Evolutionary conservation across 2,888 invertebrate genomes (phyloP).

Genomic region (Stegana nigrithorax): DNA sequence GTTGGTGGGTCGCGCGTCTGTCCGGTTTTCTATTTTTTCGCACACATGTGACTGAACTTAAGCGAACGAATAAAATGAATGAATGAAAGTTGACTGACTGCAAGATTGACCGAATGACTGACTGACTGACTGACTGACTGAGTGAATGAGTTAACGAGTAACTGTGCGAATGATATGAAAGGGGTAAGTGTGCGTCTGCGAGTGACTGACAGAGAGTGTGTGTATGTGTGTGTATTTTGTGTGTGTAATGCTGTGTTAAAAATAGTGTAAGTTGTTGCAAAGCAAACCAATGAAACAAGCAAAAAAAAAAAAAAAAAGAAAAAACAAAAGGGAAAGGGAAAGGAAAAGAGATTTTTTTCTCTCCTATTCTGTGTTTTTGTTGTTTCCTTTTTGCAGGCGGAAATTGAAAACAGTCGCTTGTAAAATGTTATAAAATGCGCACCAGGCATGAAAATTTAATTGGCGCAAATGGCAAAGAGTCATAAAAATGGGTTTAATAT

Average conservation of each 20-base stretch:
- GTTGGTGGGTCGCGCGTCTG: too few relatives aligned
- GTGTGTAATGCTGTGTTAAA: conserved; percentile 43
- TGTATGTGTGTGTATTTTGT: conserved; percentile 16
- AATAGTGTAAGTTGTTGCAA: conserved; percentile 43
- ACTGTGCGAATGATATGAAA: conserved; percentile 10
- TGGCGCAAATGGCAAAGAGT: conserved; percentile 55
- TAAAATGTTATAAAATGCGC: conserved; percentile 42
- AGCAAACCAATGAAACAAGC: too few relatives aligned
- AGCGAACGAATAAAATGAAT: too few relatives aligned
- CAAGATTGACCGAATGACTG: conserved; percentile 20
- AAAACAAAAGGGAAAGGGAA: too few relatives aligned
- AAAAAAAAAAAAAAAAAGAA: too few relatives aligned
- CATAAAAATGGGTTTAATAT: too few relatives aligned
- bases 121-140: neutral
- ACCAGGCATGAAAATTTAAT: conserved; percentile 56
- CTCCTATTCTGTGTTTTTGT: conserved; percentile 21
- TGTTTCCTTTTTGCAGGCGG: conserved; percentile 35
- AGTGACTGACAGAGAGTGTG: neutral
- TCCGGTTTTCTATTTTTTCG: too few relatives aligned
- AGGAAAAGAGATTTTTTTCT: too few relatives aligned
- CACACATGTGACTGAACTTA: neutral
- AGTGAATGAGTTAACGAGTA: neutral
- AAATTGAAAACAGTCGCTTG: conserved; percentile 50
- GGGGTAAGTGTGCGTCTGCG: neutral
- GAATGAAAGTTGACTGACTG: too few relatives aligned